phyloP scores from a whole-genome alignment of 2,888 invertebrate species.

The Orthonevra nobilis region DNA sequence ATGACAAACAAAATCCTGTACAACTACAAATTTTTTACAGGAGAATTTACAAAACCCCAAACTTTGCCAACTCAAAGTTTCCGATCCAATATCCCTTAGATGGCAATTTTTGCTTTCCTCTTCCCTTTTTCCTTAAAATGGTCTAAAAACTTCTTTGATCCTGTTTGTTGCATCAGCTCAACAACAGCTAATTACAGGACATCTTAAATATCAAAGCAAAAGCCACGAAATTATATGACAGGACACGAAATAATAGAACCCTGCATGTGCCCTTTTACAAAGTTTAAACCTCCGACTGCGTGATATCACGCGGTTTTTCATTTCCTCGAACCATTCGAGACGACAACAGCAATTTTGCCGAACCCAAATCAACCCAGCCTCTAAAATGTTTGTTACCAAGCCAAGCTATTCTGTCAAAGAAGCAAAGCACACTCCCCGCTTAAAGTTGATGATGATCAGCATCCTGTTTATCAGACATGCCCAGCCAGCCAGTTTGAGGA shows the following conservation, averaged over 20 bases:
- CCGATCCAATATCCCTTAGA: no score
- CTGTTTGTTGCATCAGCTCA: no score
- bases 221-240: constrained; percentile 22
- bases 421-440: not conserved
- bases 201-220: constrained; percentile 57
- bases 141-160: no score
- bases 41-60: no score
- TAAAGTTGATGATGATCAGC: constrained; percentile 43
- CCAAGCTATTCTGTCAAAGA: constrained; percentile 23
- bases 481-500: constrained; percentile 52
- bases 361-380: constrained; percentile 30
- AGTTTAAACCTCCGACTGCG: constrained; percentile 22
- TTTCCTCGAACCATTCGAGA: constrained; percentile 18
- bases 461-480: constrained; percentile 59
- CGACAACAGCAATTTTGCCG: constrained; percentile 14
- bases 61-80: no score
- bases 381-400: constrained; percentile 26
- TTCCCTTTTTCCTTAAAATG: no score
- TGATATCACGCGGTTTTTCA: constrained; percentile 51
- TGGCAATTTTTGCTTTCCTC: no score
- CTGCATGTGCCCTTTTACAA: not conserved
- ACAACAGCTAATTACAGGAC: no score
- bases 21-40: no score
- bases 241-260: not conserved
- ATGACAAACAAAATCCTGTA: no score